A percentile compares a stretch with the other conserved stretches of the same genome.
These are phyloP conservation scores for Leuciscus waleckii DNA, from an alignment of 2,797 vertebrate species.

Conservation along the genomic window DNA sequence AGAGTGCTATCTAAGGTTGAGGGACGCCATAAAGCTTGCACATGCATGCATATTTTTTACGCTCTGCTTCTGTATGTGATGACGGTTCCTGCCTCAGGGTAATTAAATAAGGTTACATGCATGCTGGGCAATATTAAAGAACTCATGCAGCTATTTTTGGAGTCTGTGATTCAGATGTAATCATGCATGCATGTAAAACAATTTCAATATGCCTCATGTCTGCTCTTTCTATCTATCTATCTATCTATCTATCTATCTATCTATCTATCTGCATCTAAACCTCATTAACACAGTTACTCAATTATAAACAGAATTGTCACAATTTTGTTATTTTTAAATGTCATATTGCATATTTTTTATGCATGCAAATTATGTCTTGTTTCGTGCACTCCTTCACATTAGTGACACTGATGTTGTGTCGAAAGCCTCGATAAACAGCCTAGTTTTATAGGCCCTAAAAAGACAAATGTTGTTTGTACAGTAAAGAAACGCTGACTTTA, in stretches of 20 bases:
- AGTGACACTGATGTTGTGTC: background rate
- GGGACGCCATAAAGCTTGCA: conserved; percentile 60
- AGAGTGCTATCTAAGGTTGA: conserved; percentile 62
- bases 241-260: conserved; percentile 64
- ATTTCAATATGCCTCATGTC: conserved; percentile 8
- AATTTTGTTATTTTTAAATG: background rate
- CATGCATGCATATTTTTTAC: conserved; percentile 72
- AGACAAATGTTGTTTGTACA: background rate
- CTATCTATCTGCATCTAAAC: conserved; percentile 54
- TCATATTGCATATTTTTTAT: background rate
- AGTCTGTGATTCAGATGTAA: conserved; percentile 20
- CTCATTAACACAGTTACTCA: background rate
- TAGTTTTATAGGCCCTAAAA: conserved; percentile 25
- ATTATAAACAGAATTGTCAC: conserved; percentile 1
- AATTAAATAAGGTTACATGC: conserved; percentile 64
- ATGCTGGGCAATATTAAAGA: conserved; percentile 41
- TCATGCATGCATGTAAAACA: conserved; percentile 26
- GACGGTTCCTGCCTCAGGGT: conserved; percentile 68
- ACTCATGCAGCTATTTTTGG: conserved; percentile 41
- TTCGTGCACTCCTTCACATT: background rate
- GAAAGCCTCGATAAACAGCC: background rate
- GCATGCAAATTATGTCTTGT: background rate
- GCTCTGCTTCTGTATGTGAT: conserved; percentile 67
- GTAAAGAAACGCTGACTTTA: background rate
- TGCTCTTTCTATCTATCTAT: background rate